Evolutionary conservation across 2,888 invertebrate genomes (phyloP).

Genomic region (Pinctada fucata): DNA sequence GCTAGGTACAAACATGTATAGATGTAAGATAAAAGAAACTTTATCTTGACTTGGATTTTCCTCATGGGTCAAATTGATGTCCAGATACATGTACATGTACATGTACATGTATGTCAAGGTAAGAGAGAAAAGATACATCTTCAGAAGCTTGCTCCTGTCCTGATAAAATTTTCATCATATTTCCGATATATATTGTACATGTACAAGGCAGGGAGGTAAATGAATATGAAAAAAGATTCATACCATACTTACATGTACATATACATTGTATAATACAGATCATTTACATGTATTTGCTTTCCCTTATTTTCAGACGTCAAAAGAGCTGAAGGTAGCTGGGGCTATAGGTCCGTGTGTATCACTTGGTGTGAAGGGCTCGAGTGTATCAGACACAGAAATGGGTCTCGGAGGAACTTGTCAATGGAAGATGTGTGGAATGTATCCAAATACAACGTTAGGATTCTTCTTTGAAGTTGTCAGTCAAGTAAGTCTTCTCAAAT

Average conservation of each 20-base stretch:
- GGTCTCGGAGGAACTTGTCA: constrained; percentile 98
- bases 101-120: too few species aligned
- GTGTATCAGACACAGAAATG: constrained; percentile 97
- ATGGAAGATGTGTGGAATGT: constrained; percentile 98
- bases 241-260: too few species aligned
- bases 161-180: background rate
- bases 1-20: too few species aligned
- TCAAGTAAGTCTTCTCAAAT: constrained; percentile 63
- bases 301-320: constrained; percentile 82
- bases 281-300: background rate
- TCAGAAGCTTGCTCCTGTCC: background rate
- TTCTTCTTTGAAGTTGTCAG: constrained; percentile 94
- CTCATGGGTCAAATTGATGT: too few species aligned
- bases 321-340: constrained; percentile 95
- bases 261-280: too few species aligned
- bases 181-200: constrained; percentile 1
- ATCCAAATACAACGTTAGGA: constrained; percentile 93
- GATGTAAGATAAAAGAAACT: background rate
- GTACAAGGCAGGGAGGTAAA: background rate
- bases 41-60: background rate
- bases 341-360: constrained; percentile 98
- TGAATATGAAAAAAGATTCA: too few species aligned
- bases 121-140: too few species aligned
- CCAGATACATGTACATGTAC: too few species aligned
- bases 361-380: constrained; percentile 91